A percentile compares a stretch with the other conserved stretches of the same genome.
Conservation (phyloP, 2,113 vertebrate genomes). For the Eidolon helvum region DNA sequence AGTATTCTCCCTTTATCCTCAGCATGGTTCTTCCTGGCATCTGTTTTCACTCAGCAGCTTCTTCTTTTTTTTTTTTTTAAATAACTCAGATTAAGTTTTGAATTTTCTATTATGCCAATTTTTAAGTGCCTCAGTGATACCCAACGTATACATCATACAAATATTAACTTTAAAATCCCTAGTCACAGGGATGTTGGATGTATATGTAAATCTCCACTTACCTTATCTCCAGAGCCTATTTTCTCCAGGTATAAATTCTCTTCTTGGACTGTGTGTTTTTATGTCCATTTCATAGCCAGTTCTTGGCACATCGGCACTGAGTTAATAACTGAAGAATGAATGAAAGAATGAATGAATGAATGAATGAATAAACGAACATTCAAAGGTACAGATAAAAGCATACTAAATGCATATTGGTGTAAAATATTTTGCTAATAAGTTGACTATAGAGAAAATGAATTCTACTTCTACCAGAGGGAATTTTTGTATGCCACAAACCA, state of each 20-base stretch:
- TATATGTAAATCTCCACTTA: background rate
- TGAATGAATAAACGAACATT: background rate
- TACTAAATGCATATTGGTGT: background rate
- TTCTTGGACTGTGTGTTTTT: background rate
- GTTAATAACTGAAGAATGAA: background rate
- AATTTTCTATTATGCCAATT: background rate
- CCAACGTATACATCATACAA: background rate
- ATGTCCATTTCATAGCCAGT: background rate
- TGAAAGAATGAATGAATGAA: background rate
- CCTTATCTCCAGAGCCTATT: background rate
- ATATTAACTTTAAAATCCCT: background rate
- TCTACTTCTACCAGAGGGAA: background rate
- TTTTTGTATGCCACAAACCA: background rate
- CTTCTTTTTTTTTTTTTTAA: background rate
- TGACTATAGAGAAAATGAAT: constrained; percentile 9
- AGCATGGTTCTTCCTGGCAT: background rate
- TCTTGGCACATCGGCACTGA: background rate
- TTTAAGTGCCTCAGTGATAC: background rate
- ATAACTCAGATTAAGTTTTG: background rate
- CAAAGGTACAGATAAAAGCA: background rate
- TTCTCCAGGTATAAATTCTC: background rate
- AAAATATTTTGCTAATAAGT: background rate
- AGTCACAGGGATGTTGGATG: background rate
- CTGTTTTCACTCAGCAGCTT: background rate
- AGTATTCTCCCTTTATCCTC: background rate